These are phyloP conservation scores for Phyto melanocephala DNA, from an alignment of 2,888 invertebrate genomes.

Conservation along the genomic window DNA sequence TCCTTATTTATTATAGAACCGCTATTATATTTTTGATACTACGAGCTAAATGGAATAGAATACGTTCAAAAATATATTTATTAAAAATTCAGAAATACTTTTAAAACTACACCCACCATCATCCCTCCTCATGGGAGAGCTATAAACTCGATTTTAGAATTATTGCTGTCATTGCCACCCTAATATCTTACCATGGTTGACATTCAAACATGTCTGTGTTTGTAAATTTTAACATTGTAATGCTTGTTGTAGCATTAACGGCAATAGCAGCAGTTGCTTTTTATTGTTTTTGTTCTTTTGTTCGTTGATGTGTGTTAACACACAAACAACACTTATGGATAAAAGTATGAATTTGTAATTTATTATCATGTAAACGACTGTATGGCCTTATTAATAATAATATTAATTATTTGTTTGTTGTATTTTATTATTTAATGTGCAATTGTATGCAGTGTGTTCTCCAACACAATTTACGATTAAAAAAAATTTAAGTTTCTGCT, in stretches of 20 bases:
- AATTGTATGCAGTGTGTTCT: not conserved
- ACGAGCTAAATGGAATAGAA: too few relatives aligned
- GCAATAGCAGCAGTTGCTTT: slow-evolving; percentile 35
- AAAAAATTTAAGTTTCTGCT: not conserved
- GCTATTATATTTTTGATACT: too few relatives aligned
- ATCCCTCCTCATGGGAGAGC: too few relatives aligned
- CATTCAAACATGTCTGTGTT: slow-evolving; percentile 2
- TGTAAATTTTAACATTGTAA: not conserved
- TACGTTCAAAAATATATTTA: too few relatives aligned
- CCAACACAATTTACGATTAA: not conserved
- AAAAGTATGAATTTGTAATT: slow-evolving; percentile 42
- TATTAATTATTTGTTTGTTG: slow-evolving; percentile 48
- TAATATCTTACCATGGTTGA: not conserved
- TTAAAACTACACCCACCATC: too few relatives aligned
- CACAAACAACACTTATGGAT: not conserved
- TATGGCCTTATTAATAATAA: slow-evolving; percentile 45
- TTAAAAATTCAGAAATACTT: too few relatives aligned
- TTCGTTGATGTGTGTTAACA: slow-evolving; percentile 1
- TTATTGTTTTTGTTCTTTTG: slow-evolving; percentile 27
- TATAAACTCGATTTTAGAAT: too few relatives aligned
- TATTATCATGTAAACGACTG: slow-evolving; percentile 35
- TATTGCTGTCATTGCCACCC: not conserved
- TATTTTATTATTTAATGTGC: slow-evolving; percentile 26
- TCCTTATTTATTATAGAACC: too few relatives aligned
- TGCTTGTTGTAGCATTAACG: slow-evolving; percentile 6